Base-by-base conservation (phyloP, 2,797 vertebrate genomes). In the Jordanella pulchra region DNA sequence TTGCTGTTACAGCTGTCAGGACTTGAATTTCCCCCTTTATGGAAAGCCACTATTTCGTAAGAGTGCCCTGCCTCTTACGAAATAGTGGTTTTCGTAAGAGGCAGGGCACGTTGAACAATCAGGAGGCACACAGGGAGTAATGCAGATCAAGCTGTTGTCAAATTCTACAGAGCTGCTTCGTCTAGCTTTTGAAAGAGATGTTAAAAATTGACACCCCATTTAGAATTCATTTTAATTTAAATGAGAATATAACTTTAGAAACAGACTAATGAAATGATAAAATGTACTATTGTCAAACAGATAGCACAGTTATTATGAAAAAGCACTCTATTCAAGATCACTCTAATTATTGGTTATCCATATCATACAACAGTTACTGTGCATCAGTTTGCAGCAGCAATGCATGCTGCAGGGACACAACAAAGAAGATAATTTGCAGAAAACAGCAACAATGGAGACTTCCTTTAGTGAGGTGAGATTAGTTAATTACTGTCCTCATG, bases 401-500 rank as follows among this genome's bases (percentile, higher is more conserved):
- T 35, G 18, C 30, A 39, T n/a, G 18, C 58, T 14, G 21, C 58
- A 39, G 32, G 58, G 21, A 39, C 32, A n/a, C 11, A n/a, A 7
- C 32, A 61, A 61, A 39, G 39, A 1, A 39, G 32, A 61, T n/a
- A 13, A 10, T 60, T 35, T 60, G 56, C 56, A 35, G 56, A 60
- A 39, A 35, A 61, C 10, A n/a, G 58, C 58, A 61, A 61, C 58
- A 61, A 61, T 14, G 11, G 10, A 60, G 30, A 39, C 18, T 61
- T 39, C 58, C 58, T 61, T 61, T 14, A 35, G 58, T 61, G 58
- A 61, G 58, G 58, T 61, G 30, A 39, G 23, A 61, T 12, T 32
- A 35, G 30, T 61, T 39, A 13, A 21, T 61, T 39, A 21, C 32
- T 14, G 32, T 61, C 58, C 58, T 39, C 32, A 23, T 39, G 32